Evolutionary conservation across 1,140 invertebrate species (phyloP), one percentile per base, ranked within the genome.

Genomic region (Muscidifurax raptorellus): DNA sequence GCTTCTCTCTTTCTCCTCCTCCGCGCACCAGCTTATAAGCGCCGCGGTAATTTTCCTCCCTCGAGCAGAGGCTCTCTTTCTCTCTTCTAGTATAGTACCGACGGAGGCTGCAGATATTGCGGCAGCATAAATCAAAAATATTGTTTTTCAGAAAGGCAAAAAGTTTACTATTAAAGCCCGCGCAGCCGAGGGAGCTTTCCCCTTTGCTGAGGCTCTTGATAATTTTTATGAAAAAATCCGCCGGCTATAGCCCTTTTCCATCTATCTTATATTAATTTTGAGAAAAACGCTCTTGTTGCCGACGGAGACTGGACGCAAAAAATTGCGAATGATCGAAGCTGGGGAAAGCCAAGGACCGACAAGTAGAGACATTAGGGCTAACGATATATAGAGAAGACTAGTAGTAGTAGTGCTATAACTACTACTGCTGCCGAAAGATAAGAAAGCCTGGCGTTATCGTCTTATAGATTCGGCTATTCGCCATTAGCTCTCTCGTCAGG

Each of bases 401-500:
- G 78, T 2, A n/a, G 85, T 86, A 25, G 72, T 77, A 85, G 84
- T 52, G 1, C 18, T 52, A 52, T 13, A 12, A 18, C 47, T 52
- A 12, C 18, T 52, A 5, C 47, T 52, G 15, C 18, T n/a, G 47
- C 3, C 86, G 83, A 86, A 86, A 86, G 18, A 44, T 71, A 27
- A 77, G 79, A 81, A 86, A 86, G 76, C 28, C 30, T 86, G 76
- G 86, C 81, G 82, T 64, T 86, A 89, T 87, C 85, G 75, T 75
- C 86, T 88, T 86, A 77, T 79, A 76, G 86, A 89, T 86, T 89
- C 86, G 82, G 67, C 78, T 75, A 75, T 80, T 87, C 84, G 86
- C 84, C 85, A 78, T 86, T 85, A 82, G 79, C 71, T 27, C 30
- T 1, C 71, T 10, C 71, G 25, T 22, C 9, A 71, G 66, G 30